Base-by-base conservation (phyloP, 2,888 invertebrate genomes). In the Pollenia amentaria region DNA sequence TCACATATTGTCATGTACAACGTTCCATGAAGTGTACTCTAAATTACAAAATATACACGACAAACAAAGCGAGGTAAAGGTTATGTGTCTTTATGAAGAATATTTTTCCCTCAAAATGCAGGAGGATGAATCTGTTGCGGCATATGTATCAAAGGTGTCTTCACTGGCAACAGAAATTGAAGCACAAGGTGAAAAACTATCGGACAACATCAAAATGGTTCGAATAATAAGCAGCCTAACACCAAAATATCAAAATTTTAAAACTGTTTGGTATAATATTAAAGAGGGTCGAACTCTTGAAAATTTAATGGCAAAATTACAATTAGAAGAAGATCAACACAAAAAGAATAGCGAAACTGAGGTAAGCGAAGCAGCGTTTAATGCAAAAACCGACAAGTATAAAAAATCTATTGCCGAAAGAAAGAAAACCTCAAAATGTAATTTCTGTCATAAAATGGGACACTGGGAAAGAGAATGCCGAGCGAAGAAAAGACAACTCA, bases 211-310 rank as follows among this genome's bases (percentile, higher is more conserved):
- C 2, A 85, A 88, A 80, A 88, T 88, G 81, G 87, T 86, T 42
- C 77, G 85, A 18, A 82, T 88, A 12, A 88, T 87, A 48, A 85
- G 88, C 38, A 73, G 85, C 18, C 67, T 88, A 57, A 21, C 87
- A 73, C 46, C 84, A 70, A 88, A 73, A 44, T 88, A 84, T 65
- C 77, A 80, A 55, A 88, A 88, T 57, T 88, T 87, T 60, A 85
- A 87, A 67, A 88, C 87, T 0, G 88, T 88, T 12, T 89, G 88
- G 88, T 88, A 88, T 51, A 88, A 88, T 46, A 77, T 85, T 4
- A 88, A 89, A 78, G 87, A 89, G 57, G 85, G 88, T 9, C 60
- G 88, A 75, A 87, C 86, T 11, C 67, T 85, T 75, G 72, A 88
- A 40, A 88, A 80, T 48, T 64, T 88, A 14, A 72, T 86, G 69